Conservation (phyloP, 23 tunicate species). For the Trididemnum nubilum region DNA sequence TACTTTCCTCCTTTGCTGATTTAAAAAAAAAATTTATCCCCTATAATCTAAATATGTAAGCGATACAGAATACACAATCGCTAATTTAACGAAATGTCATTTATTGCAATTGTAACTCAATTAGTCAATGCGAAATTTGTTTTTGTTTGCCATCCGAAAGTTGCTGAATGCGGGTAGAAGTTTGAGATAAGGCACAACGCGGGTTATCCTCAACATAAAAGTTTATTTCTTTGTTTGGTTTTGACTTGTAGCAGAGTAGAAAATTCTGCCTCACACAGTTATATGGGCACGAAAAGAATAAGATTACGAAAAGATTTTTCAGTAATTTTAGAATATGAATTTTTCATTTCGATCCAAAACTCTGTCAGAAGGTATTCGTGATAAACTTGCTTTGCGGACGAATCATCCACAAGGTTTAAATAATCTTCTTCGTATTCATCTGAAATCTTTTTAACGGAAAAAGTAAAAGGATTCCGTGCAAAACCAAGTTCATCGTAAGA, state of each 20-base stretch:
- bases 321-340: slow-evolving; percentile 43
- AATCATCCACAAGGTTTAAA: slow-evolving; percentile 58
- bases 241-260: slow-evolving; percentile 54
- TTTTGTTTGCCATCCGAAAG: slow-evolving; percentile 49
- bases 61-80: no score
- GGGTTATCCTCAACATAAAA: slow-evolving; percentile 33
- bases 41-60: neutral
- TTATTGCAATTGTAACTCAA: no score
- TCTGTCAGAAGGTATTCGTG: slow-evolving; percentile 47
- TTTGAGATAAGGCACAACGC: slow-evolving; percentile 60
- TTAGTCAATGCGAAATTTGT: slow-evolving; percentile 49
- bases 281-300: slow-evolving; percentile 54
- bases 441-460: slow-evolving; percentile 51
- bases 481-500: slow-evolving; percentile 38
- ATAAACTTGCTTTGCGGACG: slow-evolving; percentile 45
- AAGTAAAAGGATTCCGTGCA: slow-evolving; percentile 51
- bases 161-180: slow-evolving; percentile 49
- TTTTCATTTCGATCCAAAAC: slow-evolving; percentile 56
- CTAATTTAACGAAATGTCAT: no score
- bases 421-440: slow-evolving; percentile 68
- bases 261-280: slow-evolving; percentile 60
- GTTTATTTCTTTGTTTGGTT: slow-evolving; percentile 64
- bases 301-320: slow-evolving; percentile 44
- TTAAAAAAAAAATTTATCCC: neutral
- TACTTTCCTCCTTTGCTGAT: no score